Conservation (phyloP, 92 coral and sea anemone species). For the Anthopleura xanthogrammica region DNA sequence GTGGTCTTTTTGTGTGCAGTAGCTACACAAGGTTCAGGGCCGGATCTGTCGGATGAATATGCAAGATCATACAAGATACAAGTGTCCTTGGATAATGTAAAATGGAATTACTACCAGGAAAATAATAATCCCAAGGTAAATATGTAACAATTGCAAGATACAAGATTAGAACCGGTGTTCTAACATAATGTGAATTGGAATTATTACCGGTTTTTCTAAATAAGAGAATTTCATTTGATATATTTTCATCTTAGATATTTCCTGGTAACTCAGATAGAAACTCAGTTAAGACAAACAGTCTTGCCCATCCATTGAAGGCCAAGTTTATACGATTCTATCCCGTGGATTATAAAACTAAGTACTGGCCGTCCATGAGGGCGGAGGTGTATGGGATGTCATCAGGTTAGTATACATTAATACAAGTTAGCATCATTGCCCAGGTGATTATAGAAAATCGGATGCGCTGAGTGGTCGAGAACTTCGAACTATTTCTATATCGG, state of each 20-base stretch:
- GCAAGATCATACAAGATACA: constrained; percentile 18
- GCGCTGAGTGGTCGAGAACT: too few species aligned
- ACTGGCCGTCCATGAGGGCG: constrained; percentile 20
- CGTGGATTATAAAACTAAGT: not conserved
- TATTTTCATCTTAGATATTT: not conserved
- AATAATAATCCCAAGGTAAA: constrained; percentile 3
- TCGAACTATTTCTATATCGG: too few species aligned
- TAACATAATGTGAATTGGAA: too few species aligned
- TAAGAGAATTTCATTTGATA: too few species aligned
- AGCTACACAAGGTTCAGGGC: constrained; percentile 26
- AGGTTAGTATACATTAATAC: not conserved
- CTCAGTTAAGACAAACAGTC: not conserved
- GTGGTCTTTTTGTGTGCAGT: constrained; percentile 20
- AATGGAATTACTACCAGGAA: constrained; percentile 11
- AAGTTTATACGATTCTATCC: constrained; percentile 28
- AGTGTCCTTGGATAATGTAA: constrained; percentile 15
- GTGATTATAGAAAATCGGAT: too few species aligned
- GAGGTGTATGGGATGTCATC: constrained; percentile 21
- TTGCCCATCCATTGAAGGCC: constrained; percentile 11
- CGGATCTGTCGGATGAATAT: not conserved
- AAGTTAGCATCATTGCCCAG: too few species aligned
- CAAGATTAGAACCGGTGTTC: too few species aligned
- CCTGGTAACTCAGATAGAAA: constrained; percentile 1
- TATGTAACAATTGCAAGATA: too few species aligned
- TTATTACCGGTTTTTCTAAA: too few species aligned